Base-by-base conservation (phyloP, 2,797 vertebrate species). In the Darevskia nairensis region DNA sequence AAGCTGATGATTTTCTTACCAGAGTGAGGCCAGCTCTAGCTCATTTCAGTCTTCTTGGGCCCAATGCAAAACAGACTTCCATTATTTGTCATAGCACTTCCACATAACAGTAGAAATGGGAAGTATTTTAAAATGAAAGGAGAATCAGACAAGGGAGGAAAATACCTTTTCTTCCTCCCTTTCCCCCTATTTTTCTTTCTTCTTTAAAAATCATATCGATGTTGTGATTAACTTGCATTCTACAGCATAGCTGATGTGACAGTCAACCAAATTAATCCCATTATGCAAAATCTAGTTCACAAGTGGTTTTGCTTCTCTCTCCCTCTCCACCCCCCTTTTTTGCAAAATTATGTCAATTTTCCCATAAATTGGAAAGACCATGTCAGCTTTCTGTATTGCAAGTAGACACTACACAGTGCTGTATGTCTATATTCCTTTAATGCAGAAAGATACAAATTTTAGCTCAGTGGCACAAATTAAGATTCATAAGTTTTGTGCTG, bases 241-340 rank as follows among this genome's bases (percentile, higher is more conserved):
- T 91, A 91, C 95, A 94, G 95, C 92, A 89, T 81, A 95, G 96
- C 95, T 96, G 96, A 95, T 96, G 91, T 97, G 97, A 97, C 97
- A 97, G 96, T 96, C 96, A 95, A 96, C 96, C 96, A 97, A 96
- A 97, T 97, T 97, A 97, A 97, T 97, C 97, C 97, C 96, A 96
- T 97, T 97, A 96, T 97, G 96, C 96, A 97, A 97, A 97, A 97
- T 96, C 96, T 95, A 95, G 96, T 96, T 96, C 97, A 96, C 96
- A 96, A 97, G 96, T 95, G 96, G 94, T 95, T 97, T 96, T 94
- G 92, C 93, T 94, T 96, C 93, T 91, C 90, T 89, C n/a, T 75
- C 80, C 66, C 89, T 87, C 66, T 44, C 69, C 72, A 41, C 50
- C 19, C 23, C 25, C 71, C 1, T 27, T 91, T 95, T 96, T 96